A percentile compares a stretch with the other conserved stretches of the same genome.
Conservation (phyloP, 2,113 vertebrate species). For the Ia io region DNA sequence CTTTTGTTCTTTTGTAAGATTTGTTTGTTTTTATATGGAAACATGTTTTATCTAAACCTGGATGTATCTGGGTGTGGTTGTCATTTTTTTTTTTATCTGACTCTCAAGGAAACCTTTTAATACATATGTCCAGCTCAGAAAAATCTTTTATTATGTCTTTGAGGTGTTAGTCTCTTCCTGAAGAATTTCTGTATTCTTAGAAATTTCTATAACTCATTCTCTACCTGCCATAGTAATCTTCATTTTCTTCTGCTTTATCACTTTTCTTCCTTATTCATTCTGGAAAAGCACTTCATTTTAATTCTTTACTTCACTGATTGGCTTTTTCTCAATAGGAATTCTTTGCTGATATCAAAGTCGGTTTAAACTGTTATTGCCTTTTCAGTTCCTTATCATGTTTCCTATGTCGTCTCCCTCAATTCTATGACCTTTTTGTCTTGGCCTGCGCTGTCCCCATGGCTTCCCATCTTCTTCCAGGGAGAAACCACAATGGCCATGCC, state of each 20-base stretch:
- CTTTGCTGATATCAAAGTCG: neutral
- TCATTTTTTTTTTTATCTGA: neutral
- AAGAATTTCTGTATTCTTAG: neutral
- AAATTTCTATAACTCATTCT: neutral
- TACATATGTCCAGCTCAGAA: neutral
- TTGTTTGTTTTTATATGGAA: neutral
- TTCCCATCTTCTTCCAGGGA: neutral
- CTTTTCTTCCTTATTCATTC: neutral
- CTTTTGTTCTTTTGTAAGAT: neutral
- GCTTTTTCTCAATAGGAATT: neutral
- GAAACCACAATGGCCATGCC: neutral
- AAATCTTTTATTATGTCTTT: neutral
- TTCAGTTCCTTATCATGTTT: neutral
- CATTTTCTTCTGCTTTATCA: neutral
- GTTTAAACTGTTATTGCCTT: neutral
- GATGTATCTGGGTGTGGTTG: neutral
- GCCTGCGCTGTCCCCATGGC: neutral
- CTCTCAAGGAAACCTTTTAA: neutral
- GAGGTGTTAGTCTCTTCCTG: neutral
- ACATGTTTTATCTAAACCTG: neutral
- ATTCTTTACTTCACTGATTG: neutral
- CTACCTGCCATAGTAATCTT: neutral
- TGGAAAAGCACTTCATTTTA: neutral
- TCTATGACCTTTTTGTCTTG: neutral
- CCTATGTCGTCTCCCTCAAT: neutral